Base-by-base conservation (phyloP, 2,888 invertebrate species). In the Heliothis peltigera region DNA sequence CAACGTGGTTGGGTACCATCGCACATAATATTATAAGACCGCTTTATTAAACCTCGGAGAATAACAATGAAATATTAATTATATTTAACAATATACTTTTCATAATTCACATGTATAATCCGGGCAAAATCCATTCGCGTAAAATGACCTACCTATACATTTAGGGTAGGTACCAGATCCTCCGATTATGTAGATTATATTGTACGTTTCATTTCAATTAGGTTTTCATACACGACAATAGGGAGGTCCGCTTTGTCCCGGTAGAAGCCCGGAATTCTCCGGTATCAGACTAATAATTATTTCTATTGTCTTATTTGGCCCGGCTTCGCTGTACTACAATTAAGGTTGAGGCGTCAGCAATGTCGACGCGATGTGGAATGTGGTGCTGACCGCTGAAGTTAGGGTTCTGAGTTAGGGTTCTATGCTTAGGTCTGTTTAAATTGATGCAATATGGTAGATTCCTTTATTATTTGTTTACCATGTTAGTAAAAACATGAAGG, bases 251-350 rank as follows among this genome's bases (percentile, higher is more conserved):
- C 81, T 87, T 90, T 89, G 89, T 90, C 80, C 77, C 70, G 58
- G 64, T 70, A 79, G 64, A 79, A 79, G 79, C 68, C 74, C 71
- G 79, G 84, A 81, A 86, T 87, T 83, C 80, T 78, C 79, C 78
- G 77, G 82, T 85, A 87, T 87, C 86, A 80, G 83, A 79, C 84
- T 85, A 84, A 88, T 88, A 85, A 88, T 89, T 91, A 89, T 89
- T 84, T 84, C 89, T 83, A 88, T 91, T 91, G 91, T 91, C 89
- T 90, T 87, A 86, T 86, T 85, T 84, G 84, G 84, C 79, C 69
- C 67, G 55, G 63, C 61, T 74, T 72, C 74, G 73, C 75, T 65
- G 58, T 64, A 63, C 76, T 65, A 82, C 77, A 66, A 70, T 76
- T 80, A 75, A 76, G 64, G 68, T 8, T 55, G 74, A 75, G 70